Conservation (phyloP, 2,113 vertebrate species). For the Melanerpes formicivorus region DNA sequence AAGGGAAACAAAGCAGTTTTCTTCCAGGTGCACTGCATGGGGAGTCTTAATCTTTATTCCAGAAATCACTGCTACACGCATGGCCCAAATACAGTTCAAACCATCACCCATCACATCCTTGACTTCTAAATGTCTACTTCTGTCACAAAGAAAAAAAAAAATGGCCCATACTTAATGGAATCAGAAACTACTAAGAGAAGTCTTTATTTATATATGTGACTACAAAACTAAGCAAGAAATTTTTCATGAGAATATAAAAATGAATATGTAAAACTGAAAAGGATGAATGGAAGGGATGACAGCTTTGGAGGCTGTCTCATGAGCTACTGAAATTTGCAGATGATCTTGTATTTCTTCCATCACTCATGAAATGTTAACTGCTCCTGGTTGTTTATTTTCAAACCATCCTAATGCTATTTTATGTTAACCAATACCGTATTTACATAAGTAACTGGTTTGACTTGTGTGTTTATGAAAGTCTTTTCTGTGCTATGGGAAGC, state of each 20-base stretch:
- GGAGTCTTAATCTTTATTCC: background rate
- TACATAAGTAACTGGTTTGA: background rate
- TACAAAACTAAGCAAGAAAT: background rate
- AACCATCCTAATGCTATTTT: background rate
- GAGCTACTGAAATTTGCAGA: background rate
- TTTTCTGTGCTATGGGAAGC: background rate
- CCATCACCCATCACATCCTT: background rate
- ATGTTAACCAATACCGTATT: background rate
- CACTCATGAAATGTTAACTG: background rate
- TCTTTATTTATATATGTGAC: background rate
- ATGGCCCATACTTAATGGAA: background rate
- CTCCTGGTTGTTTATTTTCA: background rate
- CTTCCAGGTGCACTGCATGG: background rate
- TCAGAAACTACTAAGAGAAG: background rate
- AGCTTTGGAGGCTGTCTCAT: background rate
- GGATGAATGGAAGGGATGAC: background rate
- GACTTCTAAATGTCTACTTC: background rate
- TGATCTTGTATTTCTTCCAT: background rate
- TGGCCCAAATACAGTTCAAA: background rate
- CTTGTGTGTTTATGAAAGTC: background rate
- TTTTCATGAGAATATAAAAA: background rate
- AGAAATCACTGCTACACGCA: background rate
- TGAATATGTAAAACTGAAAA: background rate
- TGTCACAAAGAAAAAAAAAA: background rate
- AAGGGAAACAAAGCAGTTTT: background rate